Evolutionary conservation across 2,888 invertebrate species (phyloP), one percentile per base, ranked within the genome.

Genomic region (Sipha maydis): DNA sequence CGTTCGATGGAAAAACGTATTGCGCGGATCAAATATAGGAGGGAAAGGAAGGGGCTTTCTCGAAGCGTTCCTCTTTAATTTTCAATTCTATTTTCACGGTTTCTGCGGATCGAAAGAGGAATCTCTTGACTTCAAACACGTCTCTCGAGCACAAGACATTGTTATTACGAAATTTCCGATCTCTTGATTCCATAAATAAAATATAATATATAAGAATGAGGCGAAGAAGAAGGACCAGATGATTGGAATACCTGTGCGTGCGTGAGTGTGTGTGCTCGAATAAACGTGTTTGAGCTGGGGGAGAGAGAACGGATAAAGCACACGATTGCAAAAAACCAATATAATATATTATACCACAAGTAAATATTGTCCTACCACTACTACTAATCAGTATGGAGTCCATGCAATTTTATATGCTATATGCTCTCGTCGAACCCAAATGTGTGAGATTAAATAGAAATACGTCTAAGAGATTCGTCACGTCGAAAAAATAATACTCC

Each of bases 131-230:
- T 77, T 77, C 77, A 3, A 48, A 28, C 77, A 48, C n/a, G 19
- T 48, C 28, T 48, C 8, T n/a, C n/a, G 41, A 48, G 76, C 21
- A 8, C 61, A 21, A 61, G 61, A 61, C 25, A 61, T 61, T 48
- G n/a, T 77, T 48, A 48, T 48, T 77, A 77, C 48, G 77, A 77
- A 48, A 28, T 77, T 77, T 77, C 48, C 48, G 19, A 41, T 76
- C 76, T 76, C 41, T 48, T 38, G 75, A 76, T 41, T n/a, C 41
- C 41, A 76, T 76, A 41, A 41, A 76, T 76, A 76, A 76, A 76
- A 76, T 76, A 41, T 76, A n/a, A 41, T 76, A 76, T 75, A 38
- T 14, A 48, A 14, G 48, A 14, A 14, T 14, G 48, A 14, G 48
- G 14, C 11, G 48, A 14, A 11, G 48, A 2, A 48, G 48, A 48